Conservation (phyloP, 2,797 vertebrate genomes). For the Perodicticus potto region DNA sequence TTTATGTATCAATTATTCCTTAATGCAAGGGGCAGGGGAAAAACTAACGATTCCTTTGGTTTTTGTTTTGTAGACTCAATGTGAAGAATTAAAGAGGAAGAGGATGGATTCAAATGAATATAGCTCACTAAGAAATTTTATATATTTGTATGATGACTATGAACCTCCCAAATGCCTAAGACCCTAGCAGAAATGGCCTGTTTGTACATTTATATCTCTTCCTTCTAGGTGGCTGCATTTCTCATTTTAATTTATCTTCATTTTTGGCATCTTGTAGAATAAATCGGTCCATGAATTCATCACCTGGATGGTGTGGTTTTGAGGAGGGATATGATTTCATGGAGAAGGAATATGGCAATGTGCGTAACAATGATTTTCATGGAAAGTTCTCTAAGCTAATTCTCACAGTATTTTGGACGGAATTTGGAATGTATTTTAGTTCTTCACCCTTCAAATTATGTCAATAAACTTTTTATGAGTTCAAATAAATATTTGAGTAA, state of each 20-base stretch:
- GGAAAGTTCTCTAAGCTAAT: slow-evolving; percentile 65
- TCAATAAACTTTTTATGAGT: slow-evolving; percentile 82
- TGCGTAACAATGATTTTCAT: slow-evolving; percentile 56
- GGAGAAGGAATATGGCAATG: slow-evolving; percentile 45
- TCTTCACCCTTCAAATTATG: slow-evolving; percentile 77
- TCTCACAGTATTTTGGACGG: slow-evolving; percentile 70
- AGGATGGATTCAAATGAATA: slow-evolving; percentile 76
- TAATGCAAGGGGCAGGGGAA: slow-evolving; percentile 4
- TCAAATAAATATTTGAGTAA: slow-evolving; percentile 79
- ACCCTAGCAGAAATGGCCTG: slow-evolving; percentile 78
- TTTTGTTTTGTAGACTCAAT: slow-evolving; percentile 75
- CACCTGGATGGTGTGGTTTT: slow-evolving; percentile 52
- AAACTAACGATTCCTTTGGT: slow-evolving; percentile 49
- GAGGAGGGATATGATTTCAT: slow-evolving; percentile 66
- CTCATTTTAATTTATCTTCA: slow-evolving; percentile 74
- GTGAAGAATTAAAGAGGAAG: slow-evolving; percentile 77
- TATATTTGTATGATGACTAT: slow-evolving; percentile 89
- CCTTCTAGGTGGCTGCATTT: slow-evolving; percentile 77
- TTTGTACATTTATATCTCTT: slow-evolving; percentile 86
- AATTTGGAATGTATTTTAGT: slow-evolving; percentile 80
- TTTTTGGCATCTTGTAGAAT: slow-evolving; percentile 73
- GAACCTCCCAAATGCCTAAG: slow-evolving; percentile 76
- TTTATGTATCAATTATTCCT: slow-evolving; percentile 35
- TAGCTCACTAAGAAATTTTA: slow-evolving; percentile 85
- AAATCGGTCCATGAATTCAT: slow-evolving; percentile 60